Percentiles rank a stretch among this genome's conserved stretches.
phyloP scores from a whole-genome alignment of 2,113 vertebrate genomes.

The Galemys pyrenaicus region DNA sequence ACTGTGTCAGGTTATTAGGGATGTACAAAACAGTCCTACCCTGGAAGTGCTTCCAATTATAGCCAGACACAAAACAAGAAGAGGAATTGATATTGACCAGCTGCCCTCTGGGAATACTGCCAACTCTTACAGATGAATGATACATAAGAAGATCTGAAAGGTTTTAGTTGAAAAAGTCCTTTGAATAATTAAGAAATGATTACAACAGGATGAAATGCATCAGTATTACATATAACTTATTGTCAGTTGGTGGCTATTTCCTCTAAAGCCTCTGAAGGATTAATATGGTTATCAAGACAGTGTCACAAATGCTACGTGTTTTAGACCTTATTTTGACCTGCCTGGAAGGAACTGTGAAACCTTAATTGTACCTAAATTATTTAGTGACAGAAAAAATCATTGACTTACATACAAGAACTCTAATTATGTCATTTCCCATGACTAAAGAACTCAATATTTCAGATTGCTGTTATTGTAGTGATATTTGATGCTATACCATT shows the following conservation, averaged over 20 bases:
- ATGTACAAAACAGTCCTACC: background rate
- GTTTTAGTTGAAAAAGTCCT: background rate
- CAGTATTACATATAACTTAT: background rate
- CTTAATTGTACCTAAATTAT: background rate
- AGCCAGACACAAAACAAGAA: background rate
- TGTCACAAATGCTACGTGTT: background rate
- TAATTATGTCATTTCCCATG: background rate
- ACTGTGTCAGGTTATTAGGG: background rate
- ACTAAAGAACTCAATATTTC: background rate
- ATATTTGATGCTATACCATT: constrained; percentile 23
- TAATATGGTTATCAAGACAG: background rate
- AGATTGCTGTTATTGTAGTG: background rate
- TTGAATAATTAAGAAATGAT: constrained; percentile 35
- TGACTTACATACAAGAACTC: constrained; percentile 2
- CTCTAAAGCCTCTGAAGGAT: constrained; percentile 40
- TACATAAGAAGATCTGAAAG: constrained; percentile 39
- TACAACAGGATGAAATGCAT: constrained; percentile 1
- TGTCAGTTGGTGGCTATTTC: constrained; percentile 47
- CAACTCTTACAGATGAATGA: background rate
- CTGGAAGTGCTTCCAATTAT: background rate
- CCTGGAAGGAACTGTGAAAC: background rate
- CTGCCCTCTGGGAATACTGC: background rate
- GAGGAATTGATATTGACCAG: background rate
- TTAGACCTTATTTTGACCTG: background rate
- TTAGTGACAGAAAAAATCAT: accelerated